Evolutionary conservation across 1,140 invertebrate genomes (phyloP).

Genomic region (Nephotettix cincticeps): DNA sequence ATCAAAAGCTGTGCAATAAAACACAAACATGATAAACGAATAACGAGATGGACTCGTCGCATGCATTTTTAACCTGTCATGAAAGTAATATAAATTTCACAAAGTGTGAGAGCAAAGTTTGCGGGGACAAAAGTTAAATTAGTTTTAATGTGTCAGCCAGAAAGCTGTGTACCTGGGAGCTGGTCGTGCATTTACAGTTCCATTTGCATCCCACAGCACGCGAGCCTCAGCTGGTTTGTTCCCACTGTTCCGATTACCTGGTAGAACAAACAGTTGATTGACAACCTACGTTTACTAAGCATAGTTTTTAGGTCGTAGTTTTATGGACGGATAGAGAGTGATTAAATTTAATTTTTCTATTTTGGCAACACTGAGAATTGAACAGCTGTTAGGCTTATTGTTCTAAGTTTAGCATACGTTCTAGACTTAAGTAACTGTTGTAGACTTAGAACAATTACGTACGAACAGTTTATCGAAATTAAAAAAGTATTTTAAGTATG

Average conservation of each 20-base stretch:
- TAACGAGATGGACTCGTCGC: not conserved
- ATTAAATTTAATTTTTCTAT: not conserved
- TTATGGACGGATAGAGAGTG: not conserved
- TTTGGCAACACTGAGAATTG: not conserved
- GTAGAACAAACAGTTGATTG: too few relatives aligned
- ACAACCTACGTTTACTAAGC: not conserved
- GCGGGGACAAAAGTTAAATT: conserved; percentile 15
- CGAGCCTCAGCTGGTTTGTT: not conserved
- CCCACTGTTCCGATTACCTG: too few relatives aligned
- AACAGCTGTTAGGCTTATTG: not conserved
- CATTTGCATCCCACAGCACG: conserved; percentile 6
- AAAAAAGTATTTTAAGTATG: too few relatives aligned
- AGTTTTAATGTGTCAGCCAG: conserved; percentile 4
- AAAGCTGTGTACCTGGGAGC: not conserved
- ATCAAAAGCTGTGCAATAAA: too few relatives aligned
- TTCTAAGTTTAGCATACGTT: not conserved
- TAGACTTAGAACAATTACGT: too few relatives aligned
- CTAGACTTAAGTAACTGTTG: too few relatives aligned
- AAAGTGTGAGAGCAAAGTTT: not conserved
- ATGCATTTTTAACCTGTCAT: not conserved
- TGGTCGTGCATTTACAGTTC: not conserved
- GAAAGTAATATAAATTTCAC: conserved; percentile 3
- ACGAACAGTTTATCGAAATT: too few relatives aligned
- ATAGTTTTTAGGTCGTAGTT: not conserved
- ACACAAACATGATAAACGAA: too few relatives aligned